Base-by-base conservation (phyloP, 2,797 vertebrate genomes). In the Pogoniulus pusillus region DNA sequence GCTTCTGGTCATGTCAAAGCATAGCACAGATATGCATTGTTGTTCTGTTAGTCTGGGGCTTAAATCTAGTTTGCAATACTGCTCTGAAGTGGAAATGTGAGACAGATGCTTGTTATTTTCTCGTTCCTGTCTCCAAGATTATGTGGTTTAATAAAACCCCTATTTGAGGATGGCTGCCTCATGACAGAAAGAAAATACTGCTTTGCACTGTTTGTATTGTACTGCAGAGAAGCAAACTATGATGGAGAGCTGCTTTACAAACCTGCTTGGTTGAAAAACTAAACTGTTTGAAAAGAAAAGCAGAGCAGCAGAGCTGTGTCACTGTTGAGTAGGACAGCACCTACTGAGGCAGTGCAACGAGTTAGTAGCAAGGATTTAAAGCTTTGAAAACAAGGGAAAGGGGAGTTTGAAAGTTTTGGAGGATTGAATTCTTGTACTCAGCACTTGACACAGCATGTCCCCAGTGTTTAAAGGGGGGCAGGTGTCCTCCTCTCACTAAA, bases 81-180 rank as follows among this genome's bases (percentile, higher is more conserved):
- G 6, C 27, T 49, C 35, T 68, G 59, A 39, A 73, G 37, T 62
- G 23, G 62, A 71, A 59, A 51, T 82, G 35, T 23, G 62, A 59
- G 62, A 16, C 2, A 57, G 5, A 8, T 63, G 22, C 32, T 91
- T 70, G 16, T 34, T 12, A 2, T 74, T 72, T 80, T 45, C 47
- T 39, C 22, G 10, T 14, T 73, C 24, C 27, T 85, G 26, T 19
- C 11, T 32, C 51, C 19, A n/a, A 26, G 49, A 23, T 32, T 9
- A 16, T 12, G 19, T 65, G 32, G 23, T n/a, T 77, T 81, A 47
- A 35, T 47, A 70, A 70, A 54, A 63, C 63, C 69, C 27, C 26
- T 75, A 1, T 37, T 12, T 54, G 15, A 60, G 23, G 0, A 0
- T 16, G 8, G 27, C 7, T 51, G 34, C 35, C 16, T 47, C 11